Base-by-base conservation (phyloP, 2,113 vertebrate species). In the Macroglossus sobrinus region DNA sequence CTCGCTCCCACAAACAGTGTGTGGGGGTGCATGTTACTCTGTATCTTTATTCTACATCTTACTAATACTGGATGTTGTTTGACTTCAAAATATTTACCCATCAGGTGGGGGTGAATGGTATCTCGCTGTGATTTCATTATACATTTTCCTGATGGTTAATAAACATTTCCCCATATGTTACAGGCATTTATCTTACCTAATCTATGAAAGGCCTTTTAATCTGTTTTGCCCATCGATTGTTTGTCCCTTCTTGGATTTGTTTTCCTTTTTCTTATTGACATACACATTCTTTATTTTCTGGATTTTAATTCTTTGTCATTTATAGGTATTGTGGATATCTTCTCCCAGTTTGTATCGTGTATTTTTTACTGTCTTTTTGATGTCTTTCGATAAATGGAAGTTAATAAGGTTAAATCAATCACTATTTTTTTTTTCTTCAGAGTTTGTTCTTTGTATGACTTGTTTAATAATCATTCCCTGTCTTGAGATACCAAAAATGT, bases 381-480 rank as follows among this genome's bases (percentile, higher is more conserved):
- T 14, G 12, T 81, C 33, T 94, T 81, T 47, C 53, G 85, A 66
- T 71, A 19, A 84, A 50, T 61, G 57, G 22, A 80, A 4, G 11
- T 91, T 53, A 78, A 66, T 53, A 21, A n/a, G 9, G 16, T 38
- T 78, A 35, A 43, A 26, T 57, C 4, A 35, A 30, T 47, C 28
- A 28, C 40, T 55, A 2, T 69, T 71, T 61, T 87, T 92, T 82
- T 61, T 87, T 92, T 84, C n/a, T 90, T 94, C 45, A 38, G 13
- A 81, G 57, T 71, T 89, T 88, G 80, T 69, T 94, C 53, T 80
- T 91, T 87, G 76, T 64, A 45, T 85, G 43, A 76, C 30, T 88
- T 79, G 28, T 68, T 84, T 30, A 61, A 94, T 30, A 84, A 47
- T 66, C 35, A 28, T 50, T 92, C 30, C 35, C 12, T 80, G 80